Conservation (phyloP, 2,113 vertebrate species). For the Chionis minor region DNA sequence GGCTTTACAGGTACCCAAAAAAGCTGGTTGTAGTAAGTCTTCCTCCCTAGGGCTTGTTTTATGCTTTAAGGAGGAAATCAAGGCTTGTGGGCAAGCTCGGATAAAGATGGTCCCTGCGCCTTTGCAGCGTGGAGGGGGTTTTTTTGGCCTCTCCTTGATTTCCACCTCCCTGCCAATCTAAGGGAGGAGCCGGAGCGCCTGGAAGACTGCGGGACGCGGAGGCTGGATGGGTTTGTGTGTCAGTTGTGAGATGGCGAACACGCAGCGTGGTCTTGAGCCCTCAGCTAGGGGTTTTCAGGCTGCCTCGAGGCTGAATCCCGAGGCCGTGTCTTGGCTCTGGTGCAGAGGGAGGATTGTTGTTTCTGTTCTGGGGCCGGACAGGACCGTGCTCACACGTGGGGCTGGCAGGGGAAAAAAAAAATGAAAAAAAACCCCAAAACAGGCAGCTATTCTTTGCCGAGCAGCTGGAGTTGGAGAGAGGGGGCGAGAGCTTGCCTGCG, state of each 20-base stretch:
- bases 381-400: neutral
- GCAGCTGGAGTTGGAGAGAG: constrained; percentile 43
- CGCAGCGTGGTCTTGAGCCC: neutral
- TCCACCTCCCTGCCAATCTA: neutral
- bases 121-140: neutral
- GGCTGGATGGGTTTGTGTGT: neutral
- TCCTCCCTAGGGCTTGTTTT: neutral
- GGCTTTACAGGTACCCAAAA: neutral
- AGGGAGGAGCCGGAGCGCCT: neutral
- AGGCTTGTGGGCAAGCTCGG: neutral
- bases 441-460: constrained; percentile 27
- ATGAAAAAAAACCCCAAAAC: neutral
- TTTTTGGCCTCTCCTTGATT: neutral
- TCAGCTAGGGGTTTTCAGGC: neutral
- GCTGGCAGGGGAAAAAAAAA: neutral
- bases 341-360: neutral
- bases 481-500: neutral
- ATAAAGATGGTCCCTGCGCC: neutral
- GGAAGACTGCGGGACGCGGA: rapidly evolving
- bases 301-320: neutral
- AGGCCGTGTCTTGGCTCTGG: neutral
- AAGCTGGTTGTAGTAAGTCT: neutral
- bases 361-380: neutral
- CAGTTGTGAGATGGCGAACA: neutral
- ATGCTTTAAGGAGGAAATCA: neutral